Conservation (phyloP, 2,113 vertebrate species). For the Talpa occidentalis region DNA sequence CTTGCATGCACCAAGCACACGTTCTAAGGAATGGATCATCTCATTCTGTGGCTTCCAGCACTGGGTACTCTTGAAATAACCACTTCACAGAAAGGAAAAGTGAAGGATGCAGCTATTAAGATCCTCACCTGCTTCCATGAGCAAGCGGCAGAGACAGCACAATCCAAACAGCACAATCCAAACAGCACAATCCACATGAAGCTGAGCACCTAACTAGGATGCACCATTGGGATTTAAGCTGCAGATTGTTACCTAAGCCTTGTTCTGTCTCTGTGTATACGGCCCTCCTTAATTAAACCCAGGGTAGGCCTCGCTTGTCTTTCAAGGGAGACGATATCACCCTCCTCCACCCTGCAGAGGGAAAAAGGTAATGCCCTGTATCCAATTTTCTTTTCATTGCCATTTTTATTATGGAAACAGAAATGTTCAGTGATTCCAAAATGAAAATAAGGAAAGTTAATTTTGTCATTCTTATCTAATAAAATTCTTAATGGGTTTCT, state of each 20-base stretch:
- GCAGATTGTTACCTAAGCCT: background rate
- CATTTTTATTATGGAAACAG: slow-evolving; percentile 76
- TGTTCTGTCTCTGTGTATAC: background rate
- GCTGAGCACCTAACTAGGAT: rapidly evolving
- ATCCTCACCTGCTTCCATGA: background rate
- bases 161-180: background rate
- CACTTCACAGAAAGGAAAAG: background rate
- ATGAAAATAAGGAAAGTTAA: slow-evolving; percentile 75
- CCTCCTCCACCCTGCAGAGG: slow-evolving; percentile 49
- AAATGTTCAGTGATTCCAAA: slow-evolving; percentile 73
- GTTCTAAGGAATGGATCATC: background rate
- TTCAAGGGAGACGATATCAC: background rate
- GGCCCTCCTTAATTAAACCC: slow-evolving; percentile 60
- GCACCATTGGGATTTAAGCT: background rate
- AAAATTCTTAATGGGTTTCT: slow-evolving; percentile 76
- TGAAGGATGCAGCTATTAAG: background rate
- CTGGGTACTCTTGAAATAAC: background rate
- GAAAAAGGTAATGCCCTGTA: slow-evolving; percentile 71
- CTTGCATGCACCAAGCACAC: background rate
- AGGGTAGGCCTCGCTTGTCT: background rate
- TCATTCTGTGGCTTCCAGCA: background rate
- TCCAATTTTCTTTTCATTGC: slow-evolving; percentile 76
- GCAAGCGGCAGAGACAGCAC: background rate
- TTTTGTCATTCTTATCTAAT: slow-evolving; percentile 78
- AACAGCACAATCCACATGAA: rapidly evolving